A percentile compares a stretch with the other conserved stretches of the same genome.
These are phyloP conservation scores for Phaetusa simplex DNA, from an alignment of 2,113 vertebrate species.

Conservation along the genomic window DNA sequence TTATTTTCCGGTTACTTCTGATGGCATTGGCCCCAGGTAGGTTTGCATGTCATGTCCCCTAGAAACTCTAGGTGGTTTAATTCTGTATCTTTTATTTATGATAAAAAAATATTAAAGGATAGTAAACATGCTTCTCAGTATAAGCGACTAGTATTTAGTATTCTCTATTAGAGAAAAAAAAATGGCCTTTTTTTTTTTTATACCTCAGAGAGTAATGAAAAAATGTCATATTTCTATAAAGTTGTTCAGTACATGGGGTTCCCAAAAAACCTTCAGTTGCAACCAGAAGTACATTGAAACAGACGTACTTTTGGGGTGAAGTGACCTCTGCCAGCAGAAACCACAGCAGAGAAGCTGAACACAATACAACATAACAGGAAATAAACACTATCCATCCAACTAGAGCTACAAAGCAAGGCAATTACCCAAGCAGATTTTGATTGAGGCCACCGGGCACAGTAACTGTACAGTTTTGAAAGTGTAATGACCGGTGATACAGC, in stretches of 20 bases:
- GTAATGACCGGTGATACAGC: neutral
- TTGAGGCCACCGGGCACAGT: neutral
- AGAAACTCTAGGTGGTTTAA: neutral
- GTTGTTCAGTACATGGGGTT: neutral
- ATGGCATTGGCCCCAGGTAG: neutral
- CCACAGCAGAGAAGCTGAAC: neutral
- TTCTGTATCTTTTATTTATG: neutral
- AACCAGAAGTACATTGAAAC: neutral
- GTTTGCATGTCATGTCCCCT: neutral
- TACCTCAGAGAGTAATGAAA: neutral
- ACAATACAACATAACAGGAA: neutral
- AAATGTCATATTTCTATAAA: neutral
- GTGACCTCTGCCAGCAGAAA: neutral
- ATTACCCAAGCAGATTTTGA: neutral
- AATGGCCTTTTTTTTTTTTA: neutral
- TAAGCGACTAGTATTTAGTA: neutral
- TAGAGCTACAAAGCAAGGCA: neutral
- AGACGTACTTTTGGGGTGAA: neutral
- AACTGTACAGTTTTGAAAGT: neutral
- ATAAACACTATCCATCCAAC: neutral
- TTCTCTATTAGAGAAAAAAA: neutral
- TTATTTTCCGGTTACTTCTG: neutral
- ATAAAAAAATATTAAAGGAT: neutral
- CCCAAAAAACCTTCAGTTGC: neutral
- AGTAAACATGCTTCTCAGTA: neutral